phyloP scores from a whole-genome alignment of 2,113 vertebrate genomes.

The Neodontobutis hainanensis region DNA sequence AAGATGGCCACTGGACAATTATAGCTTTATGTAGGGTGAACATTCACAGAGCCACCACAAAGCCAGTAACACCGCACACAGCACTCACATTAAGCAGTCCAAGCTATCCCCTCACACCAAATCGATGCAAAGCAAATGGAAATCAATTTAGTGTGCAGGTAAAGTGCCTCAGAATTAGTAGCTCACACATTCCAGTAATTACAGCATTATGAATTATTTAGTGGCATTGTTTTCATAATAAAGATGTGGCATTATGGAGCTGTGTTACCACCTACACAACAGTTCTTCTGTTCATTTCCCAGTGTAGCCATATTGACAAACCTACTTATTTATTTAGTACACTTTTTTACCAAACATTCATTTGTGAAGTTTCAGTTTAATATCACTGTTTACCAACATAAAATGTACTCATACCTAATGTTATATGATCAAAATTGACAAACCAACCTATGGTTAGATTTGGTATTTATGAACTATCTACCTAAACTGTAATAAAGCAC shows the following conservation, averaged over 20 bases:
- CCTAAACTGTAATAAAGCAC: background rate
- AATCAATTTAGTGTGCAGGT: conserved; percentile 24
- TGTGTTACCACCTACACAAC: conserved; percentile 28
- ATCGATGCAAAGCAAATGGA: conserved; percentile 12
- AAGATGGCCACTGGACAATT: background rate
- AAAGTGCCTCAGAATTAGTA: conserved; percentile 14
- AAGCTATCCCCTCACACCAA: background rate
- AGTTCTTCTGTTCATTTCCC: conserved; percentile 23
- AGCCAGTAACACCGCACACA: background rate
- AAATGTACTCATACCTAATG: background rate
- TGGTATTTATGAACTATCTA: too few species aligned
- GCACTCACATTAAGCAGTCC: background rate
- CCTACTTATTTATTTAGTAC: conserved; percentile 15
- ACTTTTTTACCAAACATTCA: background rate
- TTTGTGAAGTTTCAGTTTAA: background rate
- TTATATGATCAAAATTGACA: background rate
- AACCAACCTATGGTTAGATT: background rate
- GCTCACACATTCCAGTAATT: conserved; percentile 7
- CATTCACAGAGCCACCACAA: background rate
- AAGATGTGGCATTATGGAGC: conserved; percentile 13
- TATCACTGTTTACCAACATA: background rate
- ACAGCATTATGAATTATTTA: conserved; percentile 28
- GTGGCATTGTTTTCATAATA: background rate
- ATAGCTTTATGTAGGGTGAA: too few species aligned
- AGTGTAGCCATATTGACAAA: background rate